Evolutionary conservation across 2,113 vertebrate species (phyloP).

Genomic region (Nyctereutes procyonoides): DNA sequence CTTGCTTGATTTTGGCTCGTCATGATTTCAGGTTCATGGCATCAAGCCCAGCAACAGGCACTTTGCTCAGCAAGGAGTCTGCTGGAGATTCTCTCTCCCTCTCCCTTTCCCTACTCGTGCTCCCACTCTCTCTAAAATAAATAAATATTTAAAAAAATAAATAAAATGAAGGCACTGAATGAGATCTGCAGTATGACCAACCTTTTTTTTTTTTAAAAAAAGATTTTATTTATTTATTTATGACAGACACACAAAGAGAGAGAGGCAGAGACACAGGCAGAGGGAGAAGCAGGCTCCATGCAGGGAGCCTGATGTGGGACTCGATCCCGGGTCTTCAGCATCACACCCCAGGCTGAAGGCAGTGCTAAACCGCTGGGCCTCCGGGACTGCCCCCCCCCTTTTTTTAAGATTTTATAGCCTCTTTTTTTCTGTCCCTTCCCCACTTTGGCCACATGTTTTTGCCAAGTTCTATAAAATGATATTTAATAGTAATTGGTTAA

Average conservation of each 20-base stretch:
- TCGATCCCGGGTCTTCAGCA: too few relatives aligned
- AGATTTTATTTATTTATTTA: too few relatives aligned
- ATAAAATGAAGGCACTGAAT: background rate
- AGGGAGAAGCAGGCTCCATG: too few relatives aligned
- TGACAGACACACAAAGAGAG: too few relatives aligned
- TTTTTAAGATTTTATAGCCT: background rate
- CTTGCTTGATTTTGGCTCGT: background rate
- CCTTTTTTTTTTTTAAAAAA: background rate
- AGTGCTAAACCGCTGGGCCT: too few relatives aligned
- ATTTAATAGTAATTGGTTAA: slow-evolving; percentile 49
- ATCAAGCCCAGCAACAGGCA: background rate
- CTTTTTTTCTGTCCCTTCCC: background rate
- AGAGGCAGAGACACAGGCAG: too few relatives aligned
- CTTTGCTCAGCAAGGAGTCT: background rate
- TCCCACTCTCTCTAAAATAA: background rate
- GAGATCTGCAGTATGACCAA: background rate
- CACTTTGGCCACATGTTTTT: background rate
- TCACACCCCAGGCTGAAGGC: too few relatives aligned
- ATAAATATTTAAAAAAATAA: background rate
- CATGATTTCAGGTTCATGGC: too few relatives aligned
- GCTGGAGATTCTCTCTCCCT: background rate
- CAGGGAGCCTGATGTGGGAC: too few relatives aligned
- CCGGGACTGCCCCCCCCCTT: too few relatives aligned
- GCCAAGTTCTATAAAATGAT: slow-evolving; percentile 37
- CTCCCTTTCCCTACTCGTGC: background rate